Base-by-base conservation (phyloP, 2,797 vertebrate species). In the Squalus acanthias region DNA sequence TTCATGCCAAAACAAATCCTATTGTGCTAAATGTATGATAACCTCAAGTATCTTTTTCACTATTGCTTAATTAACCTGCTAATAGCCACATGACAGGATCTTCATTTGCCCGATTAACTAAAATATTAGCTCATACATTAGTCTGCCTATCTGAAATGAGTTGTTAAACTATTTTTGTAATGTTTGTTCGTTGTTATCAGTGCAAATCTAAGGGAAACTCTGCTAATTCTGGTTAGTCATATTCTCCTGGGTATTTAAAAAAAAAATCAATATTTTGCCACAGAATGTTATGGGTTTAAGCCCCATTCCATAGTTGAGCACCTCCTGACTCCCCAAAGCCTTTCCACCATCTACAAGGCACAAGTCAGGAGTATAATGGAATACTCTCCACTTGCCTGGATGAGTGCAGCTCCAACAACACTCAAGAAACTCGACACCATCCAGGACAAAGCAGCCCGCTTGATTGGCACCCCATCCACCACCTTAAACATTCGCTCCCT, bases 31-130 rank as follows among this genome's bases (percentile, higher is more conserved):
- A 98, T 98, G 97, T 97, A 97, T 97, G 97, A 97, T 98, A 98
- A 98, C 98, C 98, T 98, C 97, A 98, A 97, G 97, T 97, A 98
- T 98, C 97, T 97, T 96, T 97, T 98, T 98, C 96, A 96, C 98
- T 98, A 98, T 98, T 98, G 98, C 97, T 98, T 98, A 98, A 98
- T 99, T 99, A 99, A 98, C 98, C 98, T 98, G 97, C 98, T 98
- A 99, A 99, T 98, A 98, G 98, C 97, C 98, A 97, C 96, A 96
- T 98, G 97, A 97, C 97, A 97, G 97, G 97, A 97, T 97, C 98
- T 97, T 97, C 97, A 96, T 97, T 97, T 97, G 97, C 97, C 97
- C 98, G 97, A 98, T 98, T 98, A 98, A 97, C 97, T 96, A 96
- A 96, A 96, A 96, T 97, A 96, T 96, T 97, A 69, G 65, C 97